Evolutionary conservation across 2,113 vertebrate species (phyloP).

Genomic region (Odontesthes bonariensis): DNA sequence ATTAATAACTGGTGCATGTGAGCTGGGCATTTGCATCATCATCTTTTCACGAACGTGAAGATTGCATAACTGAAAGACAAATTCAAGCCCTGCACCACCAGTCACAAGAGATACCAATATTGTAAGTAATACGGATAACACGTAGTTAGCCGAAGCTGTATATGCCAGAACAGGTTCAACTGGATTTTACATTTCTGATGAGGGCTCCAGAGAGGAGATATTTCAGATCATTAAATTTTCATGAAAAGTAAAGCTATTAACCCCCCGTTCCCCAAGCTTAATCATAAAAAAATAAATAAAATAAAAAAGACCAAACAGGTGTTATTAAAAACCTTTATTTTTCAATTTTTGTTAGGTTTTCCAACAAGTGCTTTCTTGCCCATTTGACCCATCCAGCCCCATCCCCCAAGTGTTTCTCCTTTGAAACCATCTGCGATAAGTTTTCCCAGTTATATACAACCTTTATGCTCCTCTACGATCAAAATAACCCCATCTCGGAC

Average conservation of each 20-base stretch:
- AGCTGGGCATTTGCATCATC: constrained; percentile 25
- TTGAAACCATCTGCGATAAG: constrained; percentile 48
- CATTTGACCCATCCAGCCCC: constrained; percentile 56
- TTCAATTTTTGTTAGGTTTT: constrained; percentile 73
- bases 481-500: constrained; percentile 80
- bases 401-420: constrained; percentile 42
- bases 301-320: constrained; percentile 39
- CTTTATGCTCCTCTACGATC: constrained; percentile 83
- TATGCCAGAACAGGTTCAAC: background rate
- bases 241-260: too few relatives aligned
- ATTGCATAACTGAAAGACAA: background rate
- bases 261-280: too few relatives aligned
- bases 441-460: constrained; percentile 50
- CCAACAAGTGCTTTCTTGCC: constrained; percentile 57
- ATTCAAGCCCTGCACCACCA: background rate
- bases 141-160: too few relatives aligned
- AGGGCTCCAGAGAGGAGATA: too few relatives aligned
- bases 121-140: too few relatives aligned
- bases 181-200: background rate
- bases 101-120: too few relatives aligned
- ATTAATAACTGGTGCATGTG: constrained; percentile 73
- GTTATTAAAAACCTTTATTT: constrained; percentile 86
- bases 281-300: background rate
- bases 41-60: constrained; percentile 11
- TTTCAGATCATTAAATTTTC: too few relatives aligned